Conservation (phyloP, 2,888 invertebrate species). For the Napeogenes sylphis region DNA sequence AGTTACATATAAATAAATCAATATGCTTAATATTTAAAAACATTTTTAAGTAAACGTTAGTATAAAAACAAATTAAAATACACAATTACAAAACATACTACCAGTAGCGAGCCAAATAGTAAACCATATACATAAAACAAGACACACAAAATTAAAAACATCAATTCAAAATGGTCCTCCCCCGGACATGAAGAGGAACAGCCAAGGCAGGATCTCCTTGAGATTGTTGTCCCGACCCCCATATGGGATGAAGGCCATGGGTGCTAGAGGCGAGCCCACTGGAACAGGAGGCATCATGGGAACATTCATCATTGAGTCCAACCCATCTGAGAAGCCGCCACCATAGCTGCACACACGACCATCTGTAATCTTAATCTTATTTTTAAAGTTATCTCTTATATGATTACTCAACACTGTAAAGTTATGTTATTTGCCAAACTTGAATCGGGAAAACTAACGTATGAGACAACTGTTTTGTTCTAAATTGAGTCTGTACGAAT, state of each 20-base stretch:
- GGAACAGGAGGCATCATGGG: background rate
- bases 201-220: constrained; percentile 24
- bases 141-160: background rate
- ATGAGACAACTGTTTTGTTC: too few relatives aligned
- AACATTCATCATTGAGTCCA: constrained; percentile 1
- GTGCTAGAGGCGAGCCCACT: constrained; percentile 7
- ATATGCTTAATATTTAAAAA: too few relatives aligned
- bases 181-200: constrained; percentile 20
- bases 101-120: background rate
- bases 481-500: too few relatives aligned
- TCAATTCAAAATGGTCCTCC: constrained; percentile 12
- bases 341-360: constrained; percentile 36
- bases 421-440: too few relatives aligned
- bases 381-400: background rate
- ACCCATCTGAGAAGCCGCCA: constrained; percentile 34
- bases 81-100: background rate
- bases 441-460: too few relatives aligned
- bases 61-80: background rate
- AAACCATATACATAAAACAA: constrained; percentile 3
- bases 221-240: constrained; percentile 19
- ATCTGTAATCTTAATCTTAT: constrained; percentile 30
- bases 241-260: constrained; percentile 15
- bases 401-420: too few relatives aligned
- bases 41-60: background rate
- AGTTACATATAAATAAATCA: too few relatives aligned